Conservation (phyloP, 2,113 vertebrate genomes). For the Pongo pygmaeus region DNA sequence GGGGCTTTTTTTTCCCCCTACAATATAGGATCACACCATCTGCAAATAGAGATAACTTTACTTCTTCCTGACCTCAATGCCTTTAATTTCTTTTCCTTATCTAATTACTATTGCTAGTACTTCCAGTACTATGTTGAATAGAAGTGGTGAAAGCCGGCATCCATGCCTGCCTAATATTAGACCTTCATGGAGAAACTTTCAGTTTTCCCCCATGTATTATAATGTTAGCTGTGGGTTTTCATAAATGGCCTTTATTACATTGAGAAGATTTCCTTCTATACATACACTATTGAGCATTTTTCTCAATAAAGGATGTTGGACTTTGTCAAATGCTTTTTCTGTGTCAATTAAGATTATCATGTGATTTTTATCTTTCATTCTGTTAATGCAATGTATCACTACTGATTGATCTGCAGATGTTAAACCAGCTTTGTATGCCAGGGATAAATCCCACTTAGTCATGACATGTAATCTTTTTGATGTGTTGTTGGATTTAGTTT, state of each 20-base stretch:
- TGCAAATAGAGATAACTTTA: neutral
- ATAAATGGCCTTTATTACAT: neutral
- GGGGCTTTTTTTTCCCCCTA: neutral
- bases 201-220: neutral
- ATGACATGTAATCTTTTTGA: neutral
- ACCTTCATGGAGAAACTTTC: neutral
- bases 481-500: neutral
- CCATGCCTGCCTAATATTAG: neutral
- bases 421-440: neutral
- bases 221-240: neutral
- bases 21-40: neutral
- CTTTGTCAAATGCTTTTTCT: neutral
- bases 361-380: neutral
- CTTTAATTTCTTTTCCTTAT: neutral
- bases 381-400: neutral
- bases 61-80: neutral
- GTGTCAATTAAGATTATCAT: neutral
- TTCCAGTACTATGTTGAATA: neutral
- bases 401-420: neutral
- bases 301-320: neutral
- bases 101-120: neutral
- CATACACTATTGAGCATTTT: neutral
- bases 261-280: neutral
- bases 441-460: neutral
- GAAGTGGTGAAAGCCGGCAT: neutral